A percentile compares a stretch with the other conserved stretches of the same genome.
Conservation (phyloP, 2,888 invertebrate species). For the Dugesia japonica region DNA sequence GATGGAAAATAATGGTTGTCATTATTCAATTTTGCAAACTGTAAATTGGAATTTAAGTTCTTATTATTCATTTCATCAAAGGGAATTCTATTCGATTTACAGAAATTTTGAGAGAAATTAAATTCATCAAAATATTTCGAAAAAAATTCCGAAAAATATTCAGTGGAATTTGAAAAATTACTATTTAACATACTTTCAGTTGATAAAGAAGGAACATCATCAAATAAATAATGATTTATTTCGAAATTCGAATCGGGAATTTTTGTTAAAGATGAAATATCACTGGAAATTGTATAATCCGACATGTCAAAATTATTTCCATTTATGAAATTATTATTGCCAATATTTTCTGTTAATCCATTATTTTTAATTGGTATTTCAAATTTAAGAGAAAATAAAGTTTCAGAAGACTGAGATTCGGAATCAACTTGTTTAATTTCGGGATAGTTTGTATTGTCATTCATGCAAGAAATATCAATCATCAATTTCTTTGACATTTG, state of each 20-base stretch:
- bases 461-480: not conserved
- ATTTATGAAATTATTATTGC: not conserved
- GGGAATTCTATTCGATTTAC: not conserved
- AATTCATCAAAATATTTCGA: not conserved
- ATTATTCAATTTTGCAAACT: not conserved
- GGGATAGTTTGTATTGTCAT: not conserved
- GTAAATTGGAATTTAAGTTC: not conserved
- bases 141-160: not conserved
- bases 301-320: not conserved
- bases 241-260: not conserved
- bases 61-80: not conserved
- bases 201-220: not conserved
- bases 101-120: not conserved
- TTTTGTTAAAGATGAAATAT: not conserved
- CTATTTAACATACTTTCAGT: not conserved
- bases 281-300: not conserved
- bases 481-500: constrained; percentile 1
- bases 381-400: not conserved
- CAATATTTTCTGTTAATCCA: not conserved
- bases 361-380: not conserved
- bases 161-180: constrained; percentile 1
- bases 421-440: not conserved
- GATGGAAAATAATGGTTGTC: not conserved
- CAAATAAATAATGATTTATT: not conserved
- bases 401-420: not conserved